Conservation (phyloP, 2,113 vertebrate genomes). For the Empidonax alnorum region DNA sequence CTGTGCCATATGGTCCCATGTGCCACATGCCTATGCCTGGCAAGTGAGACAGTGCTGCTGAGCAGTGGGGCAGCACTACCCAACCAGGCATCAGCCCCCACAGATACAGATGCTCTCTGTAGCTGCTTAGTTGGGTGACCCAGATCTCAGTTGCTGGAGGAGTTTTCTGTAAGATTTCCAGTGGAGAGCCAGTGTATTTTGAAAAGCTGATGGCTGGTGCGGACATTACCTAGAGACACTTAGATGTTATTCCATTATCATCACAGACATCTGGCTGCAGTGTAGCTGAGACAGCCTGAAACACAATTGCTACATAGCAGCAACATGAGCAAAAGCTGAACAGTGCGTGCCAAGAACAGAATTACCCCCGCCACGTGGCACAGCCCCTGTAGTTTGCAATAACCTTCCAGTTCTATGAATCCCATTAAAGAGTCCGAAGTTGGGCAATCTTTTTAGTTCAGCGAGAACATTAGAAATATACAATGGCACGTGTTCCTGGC, state of each 20-base stretch:
- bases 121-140: neutral
- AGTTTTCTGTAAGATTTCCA: neutral
- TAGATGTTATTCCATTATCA: neutral
- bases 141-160: neutral
- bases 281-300: conserved; percentile 4
- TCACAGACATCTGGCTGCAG: conserved; percentile 1
- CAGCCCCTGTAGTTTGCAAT: neutral
- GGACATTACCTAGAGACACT: neutral
- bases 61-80: neutral
- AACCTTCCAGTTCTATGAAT: neutral
- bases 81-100: neutral
- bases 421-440: neutral
- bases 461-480: neutral
- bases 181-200: neutral
- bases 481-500: neutral
- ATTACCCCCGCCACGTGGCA: neutral
- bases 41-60: neutral
- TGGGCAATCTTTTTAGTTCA: neutral
- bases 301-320: neutral
- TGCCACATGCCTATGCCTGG: fast-evolving
- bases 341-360: neutral
- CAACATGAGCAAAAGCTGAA: neutral
- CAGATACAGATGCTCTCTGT: fast-evolving
- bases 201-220: neutral
- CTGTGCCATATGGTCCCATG: fast-evolving